Base-by-base conservation (phyloP, 1,140 invertebrate species). In the Oedothorax gibbosus region DNA sequence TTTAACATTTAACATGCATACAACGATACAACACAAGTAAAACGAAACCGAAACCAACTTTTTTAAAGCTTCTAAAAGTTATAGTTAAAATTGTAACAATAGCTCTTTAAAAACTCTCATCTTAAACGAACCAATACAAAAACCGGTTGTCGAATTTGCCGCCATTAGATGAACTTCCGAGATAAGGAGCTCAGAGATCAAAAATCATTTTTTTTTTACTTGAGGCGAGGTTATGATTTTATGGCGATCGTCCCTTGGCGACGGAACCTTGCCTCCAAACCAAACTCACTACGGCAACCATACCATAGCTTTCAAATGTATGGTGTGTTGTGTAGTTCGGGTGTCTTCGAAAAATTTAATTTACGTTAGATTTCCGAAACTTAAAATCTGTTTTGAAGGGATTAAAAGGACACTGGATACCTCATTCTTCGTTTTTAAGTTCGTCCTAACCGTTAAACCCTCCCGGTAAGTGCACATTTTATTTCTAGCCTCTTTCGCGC, bases 301-400 rank as follows among this genome's bases (percentile, higher is more conserved):
- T 82, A 82, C 9, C 50, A 64, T 20, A 72, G 80, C 66, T 71
- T 79, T 71, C 69, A 72, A 82, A 82, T 82, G 68, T 82, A 65
- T 62, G 49, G 57, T 64, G 80, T 82, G 68, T 73, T 57, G 75
- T 35, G 35, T 56, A 82, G 69, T 56, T 49, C 62, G 64, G 80
- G 57, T 71, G 57, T 82, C 49, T n/a, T 62, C 35, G 73, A 64
- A 57, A 73, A 20, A 73, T 73, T 73, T 64, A 53, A 72, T 72
- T 73, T 73, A 64, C 56, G 56, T 53, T 73, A 65, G 73, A 51
- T 82, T 64, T 73, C 21, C 50, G 64, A 79, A 66, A 54, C 62
- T 82, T 82, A 62, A 15, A 50, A 50, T 51, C 21, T 57, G 56
- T 71, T 73, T 64, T 35, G 14, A 53, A 9, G n/a, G 64, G 53